Base-by-base conservation (phyloP, 2,888 invertebrate species). In the Deilephila porcellus region DNA sequence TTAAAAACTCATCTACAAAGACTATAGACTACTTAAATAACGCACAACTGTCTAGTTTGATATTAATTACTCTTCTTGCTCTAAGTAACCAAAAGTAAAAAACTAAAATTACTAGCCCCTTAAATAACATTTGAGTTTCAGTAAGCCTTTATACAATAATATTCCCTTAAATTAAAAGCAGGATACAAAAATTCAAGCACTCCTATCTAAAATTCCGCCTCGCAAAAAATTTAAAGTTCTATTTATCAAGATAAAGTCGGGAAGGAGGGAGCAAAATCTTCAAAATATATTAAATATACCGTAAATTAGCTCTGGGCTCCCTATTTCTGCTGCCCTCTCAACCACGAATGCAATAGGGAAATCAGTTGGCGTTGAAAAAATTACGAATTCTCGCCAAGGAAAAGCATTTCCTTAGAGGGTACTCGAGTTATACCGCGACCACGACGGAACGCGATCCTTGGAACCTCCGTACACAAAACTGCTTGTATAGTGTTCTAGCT, bases 311-410 rank as follows among this genome's bases (percentile, higher is more conserved):
- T 67, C 25, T 67, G 67, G 67, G 67, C 45, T 67, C 25, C 17
- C 52, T 17, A 52, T 67, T 67, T 67, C 67, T 82, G 79, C 80
- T 79, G 81, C 75, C 77, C 76, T 84, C 82, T 82, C 79, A 83
- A 80, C 81, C 85, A 82, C 81, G 85, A 86, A 86, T 86, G 86
- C 89, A 85, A 77, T 80, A 73, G 87, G 86, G 88, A 89, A 89
- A 88, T 89, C 85, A 83, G 85, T 85, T 73, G 80, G 79, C 80
- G 82, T 76, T 78, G 79, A 81, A 82, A 67, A 83, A 84, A 89
- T 87, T 85, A 82, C 81, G 81, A 80, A 86, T 87, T 87, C 85
- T 83, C 82, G 77, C 79, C 80, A 78, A 80, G 80, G 78, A 81
- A 80, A 82, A 82, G 78, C 82, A 81, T 85, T 82, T 83, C 87